phyloP scores from a whole-genome alignment of 2,888 invertebrate species.

The Luperina testacea region DNA sequence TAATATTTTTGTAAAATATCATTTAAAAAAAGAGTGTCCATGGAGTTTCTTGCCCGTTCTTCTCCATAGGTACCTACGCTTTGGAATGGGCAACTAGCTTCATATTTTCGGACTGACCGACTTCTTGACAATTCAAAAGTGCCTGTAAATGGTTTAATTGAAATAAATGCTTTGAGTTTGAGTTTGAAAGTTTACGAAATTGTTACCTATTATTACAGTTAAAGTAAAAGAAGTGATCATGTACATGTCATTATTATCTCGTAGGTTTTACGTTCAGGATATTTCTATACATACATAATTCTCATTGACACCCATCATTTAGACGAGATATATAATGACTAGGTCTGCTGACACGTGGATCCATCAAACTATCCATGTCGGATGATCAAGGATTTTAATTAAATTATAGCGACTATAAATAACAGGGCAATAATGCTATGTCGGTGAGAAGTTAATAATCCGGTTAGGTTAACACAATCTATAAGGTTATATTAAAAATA shows the following conservation, averaged over 20 bases:
- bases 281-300: slow-evolving; percentile 36
- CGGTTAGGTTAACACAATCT: slow-evolving; percentile 8
- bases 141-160: too few species aligned
- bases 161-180: too few species aligned
- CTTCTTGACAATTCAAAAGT: too few species aligned
- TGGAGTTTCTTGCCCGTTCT: too few species aligned
- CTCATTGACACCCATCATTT: slow-evolving; percentile 29
- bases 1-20: too few species aligned
- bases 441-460: slow-evolving; percentile 17
- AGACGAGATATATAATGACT: slow-evolving; percentile 39
- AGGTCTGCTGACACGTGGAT: slow-evolving; percentile 9
- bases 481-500: slow-evolving; percentile 15
- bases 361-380: slow-evolving; percentile 16
- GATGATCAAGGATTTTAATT: slow-evolving; percentile 55
- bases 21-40: too few species aligned
- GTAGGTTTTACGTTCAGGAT: slow-evolving; percentile 5
- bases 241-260: not conserved
- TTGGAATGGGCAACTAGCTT: too few species aligned
- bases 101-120: too few species aligned
- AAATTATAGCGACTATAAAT: slow-evolving; percentile 41
- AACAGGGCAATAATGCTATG: slow-evolving; percentile 5
- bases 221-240: not conserved
- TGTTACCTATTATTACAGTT: not conserved
- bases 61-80: too few species aligned
- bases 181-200: not conserved